phyloP scores from a whole-genome alignment of 30 jellyfish, hydroid and myxozoan species.

The Aurelia sp. region DNA sequence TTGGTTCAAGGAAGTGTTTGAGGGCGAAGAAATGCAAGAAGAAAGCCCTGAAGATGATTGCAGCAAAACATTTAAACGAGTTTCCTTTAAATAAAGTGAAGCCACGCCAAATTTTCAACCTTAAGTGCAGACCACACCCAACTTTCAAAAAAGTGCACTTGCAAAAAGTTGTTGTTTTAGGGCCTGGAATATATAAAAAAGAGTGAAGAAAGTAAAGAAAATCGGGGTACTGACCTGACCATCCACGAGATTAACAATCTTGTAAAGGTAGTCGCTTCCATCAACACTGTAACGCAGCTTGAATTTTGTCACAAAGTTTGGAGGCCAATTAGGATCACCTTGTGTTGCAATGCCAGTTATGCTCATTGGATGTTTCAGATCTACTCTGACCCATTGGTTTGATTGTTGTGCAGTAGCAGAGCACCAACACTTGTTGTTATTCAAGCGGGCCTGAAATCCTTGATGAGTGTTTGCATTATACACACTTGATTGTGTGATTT shows the following conservation, averaged over 20 bases:
- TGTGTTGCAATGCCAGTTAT: constrained; percentile 62
- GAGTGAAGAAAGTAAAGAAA: no score
- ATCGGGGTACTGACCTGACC: not conserved
- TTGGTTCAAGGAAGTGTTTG: no score
- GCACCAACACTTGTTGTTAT: constrained; percentile 44
- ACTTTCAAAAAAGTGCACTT: no score
- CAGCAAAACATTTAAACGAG: no score
- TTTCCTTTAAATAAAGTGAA: no score
- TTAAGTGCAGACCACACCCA: no score
- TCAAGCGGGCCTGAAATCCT: constrained; percentile 56
- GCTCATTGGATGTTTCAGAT: constrained; percentile 33
- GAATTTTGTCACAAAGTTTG: constrained; percentile 40
- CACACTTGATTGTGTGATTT: constrained; percentile 38
- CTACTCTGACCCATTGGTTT: constrained; percentile 56
- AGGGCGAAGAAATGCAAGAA: no score
- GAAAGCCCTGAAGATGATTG: no score
- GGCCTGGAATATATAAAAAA: no score
- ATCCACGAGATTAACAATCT: not conserved
- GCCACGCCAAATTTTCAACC: no score
- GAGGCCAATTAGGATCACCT: constrained; percentile 39
- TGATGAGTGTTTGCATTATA: not conserved
- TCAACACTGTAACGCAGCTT: constrained; percentile 42
- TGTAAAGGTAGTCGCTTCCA: constrained; percentile 6
- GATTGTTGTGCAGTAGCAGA: constrained; percentile 8
- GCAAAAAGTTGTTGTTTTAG: no score